Evolutionary conservation across 1,140 invertebrate species (phyloP).

Genomic region (Mizuhopecten yessoensis): DNA sequence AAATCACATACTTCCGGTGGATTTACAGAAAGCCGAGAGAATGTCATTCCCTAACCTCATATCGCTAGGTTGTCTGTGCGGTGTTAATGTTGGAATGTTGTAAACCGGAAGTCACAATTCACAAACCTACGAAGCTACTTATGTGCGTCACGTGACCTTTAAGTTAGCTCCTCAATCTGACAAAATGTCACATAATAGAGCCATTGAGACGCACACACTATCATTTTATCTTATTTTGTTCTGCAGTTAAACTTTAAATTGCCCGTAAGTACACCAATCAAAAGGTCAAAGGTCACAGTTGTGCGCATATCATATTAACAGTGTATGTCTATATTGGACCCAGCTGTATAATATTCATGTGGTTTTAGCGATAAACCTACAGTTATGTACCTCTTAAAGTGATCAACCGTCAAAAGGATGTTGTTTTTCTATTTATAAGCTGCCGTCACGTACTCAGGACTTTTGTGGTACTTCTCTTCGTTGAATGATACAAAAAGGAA

Average conservation of each 20-base stretch:
- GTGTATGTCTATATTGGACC: not conserved
- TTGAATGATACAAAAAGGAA: not conserved
- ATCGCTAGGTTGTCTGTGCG: not conserved
- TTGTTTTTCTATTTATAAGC: constrained; percentile 4
- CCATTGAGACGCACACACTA: not conserved
- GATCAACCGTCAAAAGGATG: not conserved
- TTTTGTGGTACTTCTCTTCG: too few relatives aligned
- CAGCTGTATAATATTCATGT: not conserved
- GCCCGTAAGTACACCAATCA: not conserved
- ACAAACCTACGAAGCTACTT: not conserved
- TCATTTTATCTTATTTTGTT: constrained; percentile 10
- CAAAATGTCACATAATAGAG: constrained; percentile 39
- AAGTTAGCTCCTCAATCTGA: not conserved
- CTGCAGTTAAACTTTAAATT: not conserved
- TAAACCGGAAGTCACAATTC: constrained; percentile 6
- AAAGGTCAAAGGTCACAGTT: constrained; percentile 2
- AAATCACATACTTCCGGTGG: not conserved
- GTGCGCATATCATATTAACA: constrained; percentile 14
- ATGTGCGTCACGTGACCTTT: not conserved
- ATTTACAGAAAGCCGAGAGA: not conserved
- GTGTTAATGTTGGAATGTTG: not conserved
- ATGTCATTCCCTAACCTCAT: not conserved
- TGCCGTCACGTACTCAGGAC: not conserved
- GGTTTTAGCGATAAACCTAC: not conserved
- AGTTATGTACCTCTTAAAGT: not conserved